Percentiles rank a stretch among this genome's conserved stretches.
These are phyloP conservation scores for Priocnemis perturbator DNA, from an alignment of 2,888 invertebrate species.

Conservation along the genomic window DNA sequence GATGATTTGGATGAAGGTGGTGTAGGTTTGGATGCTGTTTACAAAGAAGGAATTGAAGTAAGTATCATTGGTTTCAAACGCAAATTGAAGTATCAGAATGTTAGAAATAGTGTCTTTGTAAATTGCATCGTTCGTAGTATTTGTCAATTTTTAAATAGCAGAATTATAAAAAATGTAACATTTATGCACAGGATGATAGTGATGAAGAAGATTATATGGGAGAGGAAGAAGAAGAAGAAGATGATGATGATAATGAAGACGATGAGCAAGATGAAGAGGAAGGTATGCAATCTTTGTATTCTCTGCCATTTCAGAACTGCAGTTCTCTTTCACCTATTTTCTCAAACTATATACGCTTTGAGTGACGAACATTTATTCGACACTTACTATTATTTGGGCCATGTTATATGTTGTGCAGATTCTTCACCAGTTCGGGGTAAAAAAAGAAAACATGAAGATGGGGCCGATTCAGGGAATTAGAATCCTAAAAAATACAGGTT, in stretches of 20 bases:
- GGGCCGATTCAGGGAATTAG: conserved; percentile 74
- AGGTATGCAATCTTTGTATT: conserved; percentile 67
- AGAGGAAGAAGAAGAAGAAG: conserved; percentile 80
- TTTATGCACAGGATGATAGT: conserved; percentile 75
- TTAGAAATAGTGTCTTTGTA: too few relatives aligned
- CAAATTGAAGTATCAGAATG: not conserved
- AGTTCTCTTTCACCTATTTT: conserved; percentile 23
- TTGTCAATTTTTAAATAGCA: conserved; percentile 4
- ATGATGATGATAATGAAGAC: conserved; percentile 77
- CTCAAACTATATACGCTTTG: not conserved
- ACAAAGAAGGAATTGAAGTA: conserved; percentile 82
- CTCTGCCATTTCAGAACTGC: conserved; percentile 5
- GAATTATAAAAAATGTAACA: conserved; percentile 63
- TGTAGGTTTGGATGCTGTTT: conserved; percentile 83
- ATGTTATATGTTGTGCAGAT: conserved; percentile 61
- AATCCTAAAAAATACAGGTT: conserved; percentile 54
- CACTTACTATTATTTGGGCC: not conserved
- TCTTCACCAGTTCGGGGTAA: conserved; percentile 81
- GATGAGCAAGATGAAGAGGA: conserved; percentile 74
- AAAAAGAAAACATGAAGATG: conserved; percentile 85
- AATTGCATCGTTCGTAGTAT: not conserved
- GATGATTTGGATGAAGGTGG: conserved; percentile 81
- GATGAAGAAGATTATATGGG: conserved; percentile 81
- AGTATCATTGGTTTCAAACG: conserved; percentile 53
- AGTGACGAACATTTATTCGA: too few relatives aligned